Conservation (phyloP, 2,888 invertebrate genomes). For the Leucophora obtusa region DNA sequence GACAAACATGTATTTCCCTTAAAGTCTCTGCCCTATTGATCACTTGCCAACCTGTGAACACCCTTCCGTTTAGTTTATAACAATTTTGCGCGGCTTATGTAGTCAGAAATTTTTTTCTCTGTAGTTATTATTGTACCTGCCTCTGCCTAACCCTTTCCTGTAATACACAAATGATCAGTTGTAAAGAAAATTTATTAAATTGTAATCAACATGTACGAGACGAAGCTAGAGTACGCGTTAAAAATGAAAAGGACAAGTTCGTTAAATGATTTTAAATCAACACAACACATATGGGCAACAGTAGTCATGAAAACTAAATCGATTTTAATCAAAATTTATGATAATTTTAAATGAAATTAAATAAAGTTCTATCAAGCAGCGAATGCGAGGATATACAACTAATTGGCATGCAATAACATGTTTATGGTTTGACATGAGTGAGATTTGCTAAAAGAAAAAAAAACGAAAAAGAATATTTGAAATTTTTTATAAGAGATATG, state of each 20-base stretch:
- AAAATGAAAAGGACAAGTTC: conserved; percentile 35
- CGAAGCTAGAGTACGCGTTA: background rate
- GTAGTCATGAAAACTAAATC: conserved; percentile 60
- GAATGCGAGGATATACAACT: conserved; percentile 26
- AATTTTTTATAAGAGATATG: background rate
- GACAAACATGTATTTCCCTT: too few species aligned
- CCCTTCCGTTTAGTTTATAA: background rate
- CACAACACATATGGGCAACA: conserved; percentile 30
- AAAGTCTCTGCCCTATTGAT: too few species aligned
- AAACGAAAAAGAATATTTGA: background rate
- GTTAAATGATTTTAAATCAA: conserved; percentile 60
- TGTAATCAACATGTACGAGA: conserved; percentile 58
- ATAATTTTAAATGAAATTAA: conserved; percentile 61
- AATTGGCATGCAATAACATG: conserved; percentile 59
- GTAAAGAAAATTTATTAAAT: conserved; percentile 63
- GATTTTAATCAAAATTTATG: conserved; percentile 65
- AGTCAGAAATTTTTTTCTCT: conserved; percentile 17
- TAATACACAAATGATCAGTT: conserved; percentile 41
- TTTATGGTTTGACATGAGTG: conserved; percentile 49
- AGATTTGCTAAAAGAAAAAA: background rate
- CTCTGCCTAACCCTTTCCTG: background rate
- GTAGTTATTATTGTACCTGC: background rate
- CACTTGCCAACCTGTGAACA: conserved; percentile 16
- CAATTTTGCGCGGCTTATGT: conserved; percentile 11
- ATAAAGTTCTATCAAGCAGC: conserved; percentile 44